A percentile compares a stretch with the other conserved stretches of the same genome.
These are phyloP conservation scores for Caranx ignobilis DNA, from an alignment of 2,113 vertebrate genomes.

Conservation along the genomic window DNA sequence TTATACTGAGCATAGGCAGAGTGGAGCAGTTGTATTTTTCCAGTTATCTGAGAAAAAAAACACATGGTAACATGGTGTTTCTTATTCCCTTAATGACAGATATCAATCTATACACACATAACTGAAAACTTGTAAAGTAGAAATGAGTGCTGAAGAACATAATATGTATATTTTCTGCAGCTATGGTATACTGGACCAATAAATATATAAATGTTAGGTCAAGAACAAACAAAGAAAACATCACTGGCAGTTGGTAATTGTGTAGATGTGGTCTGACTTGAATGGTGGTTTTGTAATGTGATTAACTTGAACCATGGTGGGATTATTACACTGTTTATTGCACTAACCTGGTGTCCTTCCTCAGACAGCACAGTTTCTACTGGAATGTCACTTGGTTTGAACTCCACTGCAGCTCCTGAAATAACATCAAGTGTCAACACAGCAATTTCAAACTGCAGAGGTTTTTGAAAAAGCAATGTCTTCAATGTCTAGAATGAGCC, in stretches of 20 bases:
- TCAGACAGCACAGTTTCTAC: slow-evolving; percentile 80
- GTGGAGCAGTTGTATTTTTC: too few species aligned
- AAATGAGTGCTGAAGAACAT: too few species aligned
- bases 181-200: not conserved
- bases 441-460: not conserved
- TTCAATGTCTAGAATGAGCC: not conserved
- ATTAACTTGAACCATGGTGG: not conserved
- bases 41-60: too few species aligned
- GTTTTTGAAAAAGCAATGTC: not conserved
- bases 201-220: not conserved
- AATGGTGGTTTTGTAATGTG: not conserved
- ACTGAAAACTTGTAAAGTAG: too few species aligned
- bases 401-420: slow-evolving; percentile 73
- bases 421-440: slow-evolving; percentile 32
- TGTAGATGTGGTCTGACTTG: not conserved
- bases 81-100: too few species aligned
- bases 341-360: slow-evolving; percentile 84
- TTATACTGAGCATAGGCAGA: too few species aligned
- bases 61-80: too few species aligned
- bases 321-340: not conserved
- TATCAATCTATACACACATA: too few species aligned
- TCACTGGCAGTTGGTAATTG: not conserved
- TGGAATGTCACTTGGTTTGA: slow-evolving; percentile 69
- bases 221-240: not conserved
- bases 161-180: not conserved